These are phyloP conservation scores for Notospermus geniculatus DNA, from an alignment of 1,140 invertebrate genomes.

Conservation along the genomic window DNA sequence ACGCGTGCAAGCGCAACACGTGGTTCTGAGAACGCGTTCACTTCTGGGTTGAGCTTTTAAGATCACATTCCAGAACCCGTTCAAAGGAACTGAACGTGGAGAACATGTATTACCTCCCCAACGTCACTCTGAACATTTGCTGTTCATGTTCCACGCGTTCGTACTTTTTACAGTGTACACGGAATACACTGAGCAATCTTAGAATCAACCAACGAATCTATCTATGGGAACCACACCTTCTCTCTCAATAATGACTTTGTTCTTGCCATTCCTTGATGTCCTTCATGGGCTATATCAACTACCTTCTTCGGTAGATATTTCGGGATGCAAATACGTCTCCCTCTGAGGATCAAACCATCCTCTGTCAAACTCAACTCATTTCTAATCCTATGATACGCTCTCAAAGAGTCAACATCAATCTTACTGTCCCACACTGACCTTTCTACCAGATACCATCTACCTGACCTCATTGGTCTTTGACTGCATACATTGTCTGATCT, in stretches of 20 bases:
- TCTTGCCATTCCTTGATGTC: constrained; percentile 34
- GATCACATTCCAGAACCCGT: no score
- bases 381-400: neutral
- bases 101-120: no score
- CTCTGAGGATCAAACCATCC: constrained; percentile 22
- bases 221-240: constrained; percentile 45
- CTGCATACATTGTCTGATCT: neutral
- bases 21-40: no score
- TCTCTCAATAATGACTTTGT: constrained; percentile 37
- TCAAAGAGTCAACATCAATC: neutral
- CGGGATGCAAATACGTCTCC: constrained; percentile 30
- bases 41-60: no score
- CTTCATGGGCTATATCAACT: constrained; percentile 29
- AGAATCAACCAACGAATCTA: constrained; percentile 39
- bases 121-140: no score
- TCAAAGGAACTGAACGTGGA: no score
- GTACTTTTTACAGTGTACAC: no score
- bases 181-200: no score
- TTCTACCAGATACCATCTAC: neutral
- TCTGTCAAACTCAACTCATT: neutral
- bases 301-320: constrained; percentile 21
- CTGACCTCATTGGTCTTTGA: neutral
- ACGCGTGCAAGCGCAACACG: no score
- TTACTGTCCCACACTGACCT: neutral
- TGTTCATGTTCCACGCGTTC: no score